Percentiles rank a stretch among this genome's conserved stretches.
These are phyloP conservation scores for Ostrea edulis DNA, from an alignment of 1,140 invertebrate genomes.

Conservation along the genomic window DNA sequence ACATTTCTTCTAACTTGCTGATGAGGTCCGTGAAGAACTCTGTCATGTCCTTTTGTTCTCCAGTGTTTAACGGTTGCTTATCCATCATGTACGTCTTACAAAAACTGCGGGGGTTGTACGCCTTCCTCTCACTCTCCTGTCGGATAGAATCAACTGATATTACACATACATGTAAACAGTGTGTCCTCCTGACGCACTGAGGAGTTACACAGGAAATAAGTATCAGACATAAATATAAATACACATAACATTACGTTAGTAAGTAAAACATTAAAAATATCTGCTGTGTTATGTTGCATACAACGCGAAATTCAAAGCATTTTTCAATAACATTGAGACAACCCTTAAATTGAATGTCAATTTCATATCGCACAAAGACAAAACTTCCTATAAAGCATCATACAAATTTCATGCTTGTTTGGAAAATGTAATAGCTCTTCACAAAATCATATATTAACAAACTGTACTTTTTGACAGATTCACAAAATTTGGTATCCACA, in stretches of 20 bases:
- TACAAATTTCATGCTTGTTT: too few relatives aligned
- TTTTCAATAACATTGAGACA: too few relatives aligned
- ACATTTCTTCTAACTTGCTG: slow-evolving; percentile 97
- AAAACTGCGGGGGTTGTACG: slow-evolving; percentile 96
- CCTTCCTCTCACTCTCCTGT: slow-evolving; percentile 94
- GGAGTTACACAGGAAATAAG: not conserved
- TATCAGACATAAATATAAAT: not conserved
- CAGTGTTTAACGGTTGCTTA: slow-evolving; percentile 93
- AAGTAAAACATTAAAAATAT: not conserved
- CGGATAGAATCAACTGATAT: not conserved
- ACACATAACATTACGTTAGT: too few relatives aligned
- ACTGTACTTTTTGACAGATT: too few relatives aligned
- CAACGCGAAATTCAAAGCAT: too few relatives aligned
- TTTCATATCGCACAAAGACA: too few relatives aligned
- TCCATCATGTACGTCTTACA: slow-evolving; percentile 99
- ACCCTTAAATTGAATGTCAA: too few relatives aligned
- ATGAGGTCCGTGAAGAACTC: slow-evolving; percentile 98
- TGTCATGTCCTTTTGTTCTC: slow-evolving; percentile 98
- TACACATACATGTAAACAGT: not conserved
- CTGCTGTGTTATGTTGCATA: too few relatives aligned
- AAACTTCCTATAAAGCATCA: too few relatives aligned
- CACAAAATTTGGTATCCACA: too few relatives aligned
- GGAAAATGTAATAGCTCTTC: too few relatives aligned
- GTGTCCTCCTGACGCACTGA: not conserved
- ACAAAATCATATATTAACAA: too few relatives aligned